Evolutionary conservation across 64 coral and sea anemone genomes (phyloP).

Genomic region (Actinia tenebrosa): DNA sequence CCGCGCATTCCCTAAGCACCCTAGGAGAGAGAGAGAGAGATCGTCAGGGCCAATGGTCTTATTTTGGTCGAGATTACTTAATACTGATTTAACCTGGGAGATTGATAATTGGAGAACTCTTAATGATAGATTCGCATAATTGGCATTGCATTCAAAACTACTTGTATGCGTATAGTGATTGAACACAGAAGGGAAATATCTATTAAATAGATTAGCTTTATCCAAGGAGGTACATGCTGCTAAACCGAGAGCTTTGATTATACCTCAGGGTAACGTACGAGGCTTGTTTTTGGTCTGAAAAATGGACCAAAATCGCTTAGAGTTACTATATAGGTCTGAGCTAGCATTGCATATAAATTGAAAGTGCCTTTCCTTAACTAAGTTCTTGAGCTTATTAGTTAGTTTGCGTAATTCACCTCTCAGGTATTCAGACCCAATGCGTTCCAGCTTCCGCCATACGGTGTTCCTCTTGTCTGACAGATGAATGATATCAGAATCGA

Average conservation of each 20-base stretch:
- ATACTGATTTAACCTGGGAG: conserved; percentile 7
- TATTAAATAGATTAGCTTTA: conserved; percentile 16
- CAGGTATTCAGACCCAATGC: neutral
- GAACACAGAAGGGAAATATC: neutral
- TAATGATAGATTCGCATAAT: neutral
- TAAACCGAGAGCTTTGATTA: neutral
- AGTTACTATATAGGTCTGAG: conserved; percentile 5
- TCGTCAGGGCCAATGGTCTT: conserved; percentile 13
- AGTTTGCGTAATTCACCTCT: neutral
- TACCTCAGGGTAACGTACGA: neutral
- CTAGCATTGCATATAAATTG: neutral
- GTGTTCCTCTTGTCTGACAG: neutral
- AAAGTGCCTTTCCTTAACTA: neutral
- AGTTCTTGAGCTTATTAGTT: conserved; percentile 9
- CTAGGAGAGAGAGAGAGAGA: neutral
- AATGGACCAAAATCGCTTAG: conserved; percentile 18
- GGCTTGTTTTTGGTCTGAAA: neutral
- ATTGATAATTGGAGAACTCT: neutral
- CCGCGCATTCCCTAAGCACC: conserved; percentile 32
- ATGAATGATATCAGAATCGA: neutral
- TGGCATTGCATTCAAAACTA: neutral
- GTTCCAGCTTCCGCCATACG: neutral
- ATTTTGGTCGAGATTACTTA: conserved; percentile 16
- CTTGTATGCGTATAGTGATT: neutral
- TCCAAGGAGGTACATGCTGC: neutral